Base-by-base conservation (phyloP, 2,113 vertebrate genomes). In the Nothobranchius kuhntae region DNA sequence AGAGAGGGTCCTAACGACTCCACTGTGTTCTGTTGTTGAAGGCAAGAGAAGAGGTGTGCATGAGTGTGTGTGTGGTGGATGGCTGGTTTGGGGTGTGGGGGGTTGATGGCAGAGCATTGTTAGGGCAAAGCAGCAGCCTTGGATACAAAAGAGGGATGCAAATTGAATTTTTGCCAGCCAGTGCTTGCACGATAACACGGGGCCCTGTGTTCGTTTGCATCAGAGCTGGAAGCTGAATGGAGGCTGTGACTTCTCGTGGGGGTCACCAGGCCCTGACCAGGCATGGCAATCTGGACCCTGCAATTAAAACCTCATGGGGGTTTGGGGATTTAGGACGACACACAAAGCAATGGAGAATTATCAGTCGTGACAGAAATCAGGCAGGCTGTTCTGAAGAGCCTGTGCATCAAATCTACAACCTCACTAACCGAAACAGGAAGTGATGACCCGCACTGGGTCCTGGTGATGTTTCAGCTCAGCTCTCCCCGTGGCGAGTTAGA, bases 1-100 rank as follows among this genome's bases (percentile, higher is more conserved):
- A 99, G 98, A 99, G 97, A 99, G 96, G 96, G 96, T 95, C 95
- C 95, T 98, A 99, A 99, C 96, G 98, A 98, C 96, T 99, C 96
- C 96, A 96, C 95, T 96, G 97, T 98, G 98, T 95, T 98, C 96
- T 98, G 96, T 98, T 98, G 96, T 98, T 98, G 96, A 97, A 76
- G 77, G 79, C 62, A 76, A 69, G 68, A 78, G 71, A 80, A 81
- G 62, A 69, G 68, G 70, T 65, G 71, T 57, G 44, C 40, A 26
- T 60, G 9, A 46, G 35, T 51, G 30, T 61, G 47, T 38, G 61
- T 40, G 42, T 21, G 58, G 36, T 21, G 50, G 26, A 52, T 51
- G 56, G 48, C 73, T 15, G 9, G 24, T 13, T 48, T 12, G 47
- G 17, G 12, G 72, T 30, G 57, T n/a, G 73, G 68, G 66, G 30